Base-by-base conservation (phyloP, 2,797 vertebrate genomes). In the Rhinogobio ventralis region DNA sequence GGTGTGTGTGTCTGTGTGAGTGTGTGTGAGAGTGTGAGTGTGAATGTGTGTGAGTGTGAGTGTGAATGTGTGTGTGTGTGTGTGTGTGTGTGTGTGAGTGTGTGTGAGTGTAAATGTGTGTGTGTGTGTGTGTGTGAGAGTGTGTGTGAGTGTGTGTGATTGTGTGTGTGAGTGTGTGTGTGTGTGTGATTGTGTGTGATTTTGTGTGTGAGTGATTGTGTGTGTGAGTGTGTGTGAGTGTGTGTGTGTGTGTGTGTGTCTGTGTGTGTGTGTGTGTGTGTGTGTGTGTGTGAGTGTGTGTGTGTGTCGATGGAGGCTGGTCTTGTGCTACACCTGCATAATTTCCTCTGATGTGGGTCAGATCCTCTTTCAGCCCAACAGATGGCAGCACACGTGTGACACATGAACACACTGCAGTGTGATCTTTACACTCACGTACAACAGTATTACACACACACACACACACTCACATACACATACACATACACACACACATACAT, bases 151-250 rank as follows among this genome's bases (percentile, higher is more conserved):
- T 78, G 72, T 82, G 73, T 66, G 53, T 68, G 23, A n/a, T n/a
- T 88, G 96, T 96, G 95, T 96, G 55, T 90, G 60, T 87, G 93
- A 6, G 30, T 93, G 2, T n/a, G n/a, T n/a, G 96, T 68, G 23
- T 30, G 28, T 57, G 5, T 45, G 68, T 13, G 20, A 66, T n/a
- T n/a, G 20, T 2, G 55, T 60, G 36, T 77, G 30, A 33, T n/a
- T n/a, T n/a, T n/a, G n/a, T n/a, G 30, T 90, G 55, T 88, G 57
- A 39, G 67, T 79, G 36, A n/a, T n/a, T 51, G 39, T 78, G 72
- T 82, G 73, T 66, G 53, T 68, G 23, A 88, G 96, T 96, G 95
- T 96, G 55, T 90, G 60, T 87, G 93, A 6, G 30, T 93, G 2
- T n/a, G n/a, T n/a, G 96, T 68, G 23, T 30, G 28, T 57, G 5